Conservation (phyloP, 2,113 vertebrate genomes). For the Xyrauchen texanus region DNA sequence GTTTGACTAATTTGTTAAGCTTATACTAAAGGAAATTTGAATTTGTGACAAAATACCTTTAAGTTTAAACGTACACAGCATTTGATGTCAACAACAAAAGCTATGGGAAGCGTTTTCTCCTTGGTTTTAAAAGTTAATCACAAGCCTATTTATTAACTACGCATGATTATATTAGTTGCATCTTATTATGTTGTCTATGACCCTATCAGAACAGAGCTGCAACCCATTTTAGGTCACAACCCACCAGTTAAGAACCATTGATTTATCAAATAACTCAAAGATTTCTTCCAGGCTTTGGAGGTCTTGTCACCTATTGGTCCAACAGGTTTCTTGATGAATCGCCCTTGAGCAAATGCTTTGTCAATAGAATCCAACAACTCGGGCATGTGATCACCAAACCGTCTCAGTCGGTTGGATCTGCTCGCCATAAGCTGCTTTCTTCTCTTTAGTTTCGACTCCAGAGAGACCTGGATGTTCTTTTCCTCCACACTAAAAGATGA, state of each 20-base stretch:
- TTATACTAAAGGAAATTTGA: too few relatives aligned
- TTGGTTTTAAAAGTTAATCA: too few relatives aligned
- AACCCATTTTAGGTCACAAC: too few relatives aligned
- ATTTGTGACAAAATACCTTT: too few relatives aligned
- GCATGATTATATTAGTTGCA: too few relatives aligned
- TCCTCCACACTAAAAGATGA: conserved; percentile 53
- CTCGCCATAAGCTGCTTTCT: conserved; percentile 80
- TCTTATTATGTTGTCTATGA: too few relatives aligned
- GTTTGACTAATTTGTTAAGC: too few relatives aligned
- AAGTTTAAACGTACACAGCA: too few relatives aligned
- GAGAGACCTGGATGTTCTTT: conserved; percentile 52
- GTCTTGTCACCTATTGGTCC: conserved; percentile 75
- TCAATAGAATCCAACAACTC: conserved; percentile 78
- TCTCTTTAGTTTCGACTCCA: conserved; percentile 60
- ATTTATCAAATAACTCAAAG: not conserved
- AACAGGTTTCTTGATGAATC: conserved; percentile 77
- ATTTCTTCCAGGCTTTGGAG: not conserved
- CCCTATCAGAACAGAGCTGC: too few relatives aligned
- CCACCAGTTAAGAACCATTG: not conserved
- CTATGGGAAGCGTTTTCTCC: too few relatives aligned
- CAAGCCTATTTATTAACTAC: too few relatives aligned
- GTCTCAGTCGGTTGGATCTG: conserved; percentile 78
- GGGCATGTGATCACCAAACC: conserved; percentile 78
- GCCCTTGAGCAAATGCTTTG: conserved; percentile 63
- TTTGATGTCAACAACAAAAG: too few relatives aligned